Conservation (phyloP, 2,888 invertebrate species). For the Brachylomia viminalis region DNA sequence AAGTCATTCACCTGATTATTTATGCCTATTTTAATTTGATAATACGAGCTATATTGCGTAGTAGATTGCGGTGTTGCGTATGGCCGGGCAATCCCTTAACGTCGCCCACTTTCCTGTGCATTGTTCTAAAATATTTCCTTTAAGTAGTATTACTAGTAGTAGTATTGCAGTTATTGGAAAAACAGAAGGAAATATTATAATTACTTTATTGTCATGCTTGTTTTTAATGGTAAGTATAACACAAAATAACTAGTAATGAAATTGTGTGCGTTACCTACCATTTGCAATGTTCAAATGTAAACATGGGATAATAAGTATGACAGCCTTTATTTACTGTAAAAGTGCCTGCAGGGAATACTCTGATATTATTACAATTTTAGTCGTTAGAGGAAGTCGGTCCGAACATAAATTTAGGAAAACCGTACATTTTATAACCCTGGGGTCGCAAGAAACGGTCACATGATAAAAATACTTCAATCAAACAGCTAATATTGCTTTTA, state of each 20-base stretch:
- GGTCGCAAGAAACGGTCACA: neutral
- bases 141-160: too few relatives aligned
- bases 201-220: slow-evolving; percentile 9
- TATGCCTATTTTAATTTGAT: neutral
- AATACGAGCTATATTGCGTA: slow-evolving; percentile 9
- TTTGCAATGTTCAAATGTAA: neutral
- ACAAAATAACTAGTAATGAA: slow-evolving; percentile 13
- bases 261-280: neutral
- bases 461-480: neutral
- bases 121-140: slow-evolving; percentile 28
- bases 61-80: slow-evolving; percentile 4
- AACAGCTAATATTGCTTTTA: neutral
- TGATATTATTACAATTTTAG: neutral
- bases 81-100: slow-evolving; percentile 22
- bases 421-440: neutral
- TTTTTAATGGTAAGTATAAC: slow-evolving; percentile 14
- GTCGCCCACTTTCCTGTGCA: slow-evolving; percentile 27
- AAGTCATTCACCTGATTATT: neutral
- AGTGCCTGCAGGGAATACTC: neutral
- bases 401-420: neutral
- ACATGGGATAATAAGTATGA: neutral
- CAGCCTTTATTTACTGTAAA: neutral
- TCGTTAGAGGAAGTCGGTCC: neutral
- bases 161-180: slow-evolving; percentile 32
- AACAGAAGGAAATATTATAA: slow-evolving; percentile 37